Evolutionary conservation across 1,140 invertebrate species (phyloP).

Genomic region (Heliothis virescens): DNA sequence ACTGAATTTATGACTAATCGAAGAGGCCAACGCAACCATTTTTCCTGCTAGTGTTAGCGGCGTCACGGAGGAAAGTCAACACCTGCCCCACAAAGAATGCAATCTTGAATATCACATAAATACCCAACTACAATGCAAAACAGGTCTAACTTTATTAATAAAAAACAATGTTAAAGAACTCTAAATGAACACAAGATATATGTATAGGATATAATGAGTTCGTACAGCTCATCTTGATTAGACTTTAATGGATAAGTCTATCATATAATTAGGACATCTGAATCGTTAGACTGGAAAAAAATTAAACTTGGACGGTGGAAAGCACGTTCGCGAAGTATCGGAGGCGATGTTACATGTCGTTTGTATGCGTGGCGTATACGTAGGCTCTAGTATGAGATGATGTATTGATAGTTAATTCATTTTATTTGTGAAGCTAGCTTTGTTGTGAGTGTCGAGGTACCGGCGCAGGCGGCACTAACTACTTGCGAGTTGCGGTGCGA

Average conservation of each 20-base stretch:
- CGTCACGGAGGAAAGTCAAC: slow-evolving; percentile 83
- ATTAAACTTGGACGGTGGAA: slow-evolving; percentile 62
- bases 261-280: slow-evolving; percentile 55
- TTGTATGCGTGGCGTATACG: slow-evolving; percentile 20
- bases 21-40: slow-evolving; percentile 84
- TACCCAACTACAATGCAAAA: slow-evolving; percentile 85
- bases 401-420: slow-evolving; percentile 79
- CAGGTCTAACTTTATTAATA: slow-evolving; percentile 76
- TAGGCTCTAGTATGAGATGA: slow-evolving; percentile 53
- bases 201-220: slow-evolving; percentile 63
- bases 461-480: slow-evolving; percentile 67
- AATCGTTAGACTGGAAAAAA: slow-evolving; percentile 61
- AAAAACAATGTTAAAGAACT: slow-evolving; percentile 74
- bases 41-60: slow-evolving; percentile 85
- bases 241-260: slow-evolving; percentile 60
- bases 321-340: slow-evolving; percentile 79
- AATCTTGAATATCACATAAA: slow-evolving; percentile 77
- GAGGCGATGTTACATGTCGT: slow-evolving; percentile 46
- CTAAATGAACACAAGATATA: slow-evolving; percentile 69
- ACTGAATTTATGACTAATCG: slow-evolving; percentile 70
- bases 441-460: slow-evolving; percentile 70
- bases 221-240: slow-evolving; percentile 10
- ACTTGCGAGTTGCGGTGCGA: slow-evolving; percentile 61
- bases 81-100: slow-evolving; percentile 85
- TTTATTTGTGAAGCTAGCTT: slow-evolving; percentile 79